phyloP scores from a whole-genome alignment of 2,113 vertebrate genomes.

The Atherinomorus stipes region DNA sequence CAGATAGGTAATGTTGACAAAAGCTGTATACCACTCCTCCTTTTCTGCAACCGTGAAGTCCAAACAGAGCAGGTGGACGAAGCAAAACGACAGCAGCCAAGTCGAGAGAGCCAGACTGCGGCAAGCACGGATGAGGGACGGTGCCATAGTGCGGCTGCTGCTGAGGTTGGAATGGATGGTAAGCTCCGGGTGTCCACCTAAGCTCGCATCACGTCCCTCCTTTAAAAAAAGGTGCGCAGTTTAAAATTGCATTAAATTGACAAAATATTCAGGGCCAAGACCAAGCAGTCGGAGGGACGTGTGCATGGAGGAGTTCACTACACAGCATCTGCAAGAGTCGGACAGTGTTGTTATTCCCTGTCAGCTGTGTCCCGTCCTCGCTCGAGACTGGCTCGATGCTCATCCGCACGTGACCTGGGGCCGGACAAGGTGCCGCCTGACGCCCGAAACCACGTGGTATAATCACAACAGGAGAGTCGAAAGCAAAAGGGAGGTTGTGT shows the following conservation, averaged over 20 bases:
- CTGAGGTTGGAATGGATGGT: constrained; percentile 7
- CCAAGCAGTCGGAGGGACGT: constrained; percentile 1
- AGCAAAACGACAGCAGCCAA: constrained; percentile 97
- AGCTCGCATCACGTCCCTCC: constrained; percentile 12
- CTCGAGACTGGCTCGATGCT: constrained; percentile 48
- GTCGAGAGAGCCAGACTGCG: constrained; percentile 97
- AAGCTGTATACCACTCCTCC: constrained; percentile 99
- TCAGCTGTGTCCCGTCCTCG: constrained; percentile 53
- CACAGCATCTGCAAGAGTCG: constrained; percentile 45
- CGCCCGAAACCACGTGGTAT: constrained; percentile 1
- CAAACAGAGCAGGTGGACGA: constrained; percentile 95
- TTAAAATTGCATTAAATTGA: not conserved
- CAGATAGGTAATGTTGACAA: constrained; percentile 95
- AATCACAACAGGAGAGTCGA: not conserved
- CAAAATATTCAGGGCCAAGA: not conserved
- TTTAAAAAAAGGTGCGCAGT: not conserved
- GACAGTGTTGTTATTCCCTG: constrained; percentile 63
- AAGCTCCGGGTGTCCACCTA: constrained; percentile 33
- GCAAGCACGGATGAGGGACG: constrained; percentile 92
- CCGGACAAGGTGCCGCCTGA: constrained; percentile 7
- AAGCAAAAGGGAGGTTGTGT: not conserved
- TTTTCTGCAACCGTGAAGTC: constrained; percentile 98
- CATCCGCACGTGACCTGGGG: constrained; percentile 55
- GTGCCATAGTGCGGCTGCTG: constrained; percentile 83
- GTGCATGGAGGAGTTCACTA: constrained; percentile 19